Conservation (phyloP, 2,113 vertebrate genomes). For the Oryzias curvinotus region DNA sequence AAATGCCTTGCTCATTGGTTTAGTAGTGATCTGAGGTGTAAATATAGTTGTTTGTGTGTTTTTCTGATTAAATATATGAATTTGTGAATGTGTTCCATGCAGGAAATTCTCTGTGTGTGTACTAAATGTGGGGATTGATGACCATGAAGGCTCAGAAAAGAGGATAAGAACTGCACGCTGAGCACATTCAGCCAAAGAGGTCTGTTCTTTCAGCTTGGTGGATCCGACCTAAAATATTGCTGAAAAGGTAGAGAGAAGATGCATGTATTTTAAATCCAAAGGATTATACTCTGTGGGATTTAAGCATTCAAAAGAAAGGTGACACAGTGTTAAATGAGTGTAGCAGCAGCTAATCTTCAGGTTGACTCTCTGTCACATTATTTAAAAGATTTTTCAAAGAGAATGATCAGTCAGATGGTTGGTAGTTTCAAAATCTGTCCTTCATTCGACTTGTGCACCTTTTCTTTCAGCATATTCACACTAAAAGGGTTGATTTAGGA, state of each 20-base stretch:
- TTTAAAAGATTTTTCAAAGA: slow-evolving; percentile 35
- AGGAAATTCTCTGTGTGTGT: background rate
- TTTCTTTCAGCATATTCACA: slow-evolving; percentile 9
- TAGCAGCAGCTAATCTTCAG: slow-evolving; percentile 54
- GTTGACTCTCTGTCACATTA: slow-evolving; percentile 29
- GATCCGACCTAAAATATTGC: slow-evolving; percentile 26
- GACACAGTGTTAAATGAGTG: slow-evolving; percentile 46
- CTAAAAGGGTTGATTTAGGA: slow-evolving; percentile 5
- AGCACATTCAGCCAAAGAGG: slow-evolving; percentile 11
- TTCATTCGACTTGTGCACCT: slow-evolving; percentile 1
- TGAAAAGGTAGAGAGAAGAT: slow-evolving; percentile 16
- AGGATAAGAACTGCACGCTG: slow-evolving; percentile 1
- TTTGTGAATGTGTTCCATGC: background rate
- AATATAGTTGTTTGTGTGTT: background rate
- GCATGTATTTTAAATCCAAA: slow-evolving; percentile 47
- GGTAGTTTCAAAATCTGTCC: slow-evolving; percentile 29
- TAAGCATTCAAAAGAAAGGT: slow-evolving; percentile 21
- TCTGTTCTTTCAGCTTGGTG: slow-evolving; percentile 14
- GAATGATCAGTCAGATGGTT: slow-evolving; percentile 48
- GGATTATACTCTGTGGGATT: slow-evolving; percentile 33
- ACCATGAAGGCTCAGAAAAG: background rate
- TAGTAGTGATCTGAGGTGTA: too few species aligned
- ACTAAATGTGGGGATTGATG: background rate
- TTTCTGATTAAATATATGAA: background rate
- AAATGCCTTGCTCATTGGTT: too few species aligned